A percentile compares a stretch with the other conserved stretches of the same genome.
Conservation (phyloP, 2,797 vertebrate genomes). For the Macroramphosus scolopax region DNA sequence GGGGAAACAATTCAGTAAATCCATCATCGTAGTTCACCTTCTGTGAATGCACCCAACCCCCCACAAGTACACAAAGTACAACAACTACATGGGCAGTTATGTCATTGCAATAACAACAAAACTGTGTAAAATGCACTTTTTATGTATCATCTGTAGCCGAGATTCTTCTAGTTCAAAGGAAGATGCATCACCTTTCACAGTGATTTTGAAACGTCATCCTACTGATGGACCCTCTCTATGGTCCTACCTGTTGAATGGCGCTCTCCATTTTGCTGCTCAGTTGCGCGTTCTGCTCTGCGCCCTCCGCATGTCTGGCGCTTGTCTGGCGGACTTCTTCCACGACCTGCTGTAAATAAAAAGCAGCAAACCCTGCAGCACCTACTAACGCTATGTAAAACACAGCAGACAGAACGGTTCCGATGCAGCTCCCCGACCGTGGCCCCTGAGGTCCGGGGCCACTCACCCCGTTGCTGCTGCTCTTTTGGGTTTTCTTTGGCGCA, state of each 20-base stretch:
- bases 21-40: neutral
- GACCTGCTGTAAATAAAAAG: slow-evolving; percentile 70
- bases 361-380: slow-evolving; percentile 66
- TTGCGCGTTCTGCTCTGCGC: slow-evolving; percentile 46
- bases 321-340: slow-evolving; percentile 67
- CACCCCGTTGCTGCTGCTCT: slow-evolving; percentile 50
- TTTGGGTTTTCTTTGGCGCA: slow-evolving; percentile 63
- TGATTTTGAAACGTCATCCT: neutral
- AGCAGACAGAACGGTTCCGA: slow-evolving; percentile 37
- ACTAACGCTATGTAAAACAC: slow-evolving; percentile 68
- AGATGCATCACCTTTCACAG: neutral
- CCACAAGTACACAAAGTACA: slow-evolving; percentile 26
- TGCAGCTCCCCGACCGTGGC: slow-evolving; percentile 45
- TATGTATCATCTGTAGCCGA: accelerated
- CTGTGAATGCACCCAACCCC: slow-evolving; percentile 21
- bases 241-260: slow-evolving; percentile 75
- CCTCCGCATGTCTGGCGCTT: slow-evolving; percentile 48
- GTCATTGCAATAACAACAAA: slow-evolving; percentile 11
- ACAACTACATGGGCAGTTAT: slow-evolving; percentile 8
- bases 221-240: slow-evolving; percentile 6
- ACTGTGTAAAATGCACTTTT: neutral
- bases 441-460: slow-evolving; percentile 45
- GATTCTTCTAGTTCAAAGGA: neutral
- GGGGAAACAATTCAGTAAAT: too few species aligned
- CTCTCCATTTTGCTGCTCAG: slow-evolving; percentile 61